A percentile compares a stretch with the other conserved stretches of the same genome.
These are phyloP conservation scores for Aleiodes leptofemur DNA, from an alignment of 2,888 invertebrate genomes.

Conservation along the genomic window DNA sequence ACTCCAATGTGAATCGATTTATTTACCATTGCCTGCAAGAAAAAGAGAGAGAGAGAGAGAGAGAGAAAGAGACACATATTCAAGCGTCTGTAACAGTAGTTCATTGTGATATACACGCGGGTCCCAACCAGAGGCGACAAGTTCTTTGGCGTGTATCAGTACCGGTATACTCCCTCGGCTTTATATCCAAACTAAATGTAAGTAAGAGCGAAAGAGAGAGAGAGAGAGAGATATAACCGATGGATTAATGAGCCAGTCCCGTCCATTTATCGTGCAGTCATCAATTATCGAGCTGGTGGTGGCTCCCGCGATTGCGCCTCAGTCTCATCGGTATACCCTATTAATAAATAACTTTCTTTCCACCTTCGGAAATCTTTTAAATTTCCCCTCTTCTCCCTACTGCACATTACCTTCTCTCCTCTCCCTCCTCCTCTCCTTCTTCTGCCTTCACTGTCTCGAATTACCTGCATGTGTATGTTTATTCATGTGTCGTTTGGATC, in stretches of 20 bases:
- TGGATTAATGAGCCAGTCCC: slow-evolving; percentile 48
- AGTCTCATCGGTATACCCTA: slow-evolving; percentile 37
- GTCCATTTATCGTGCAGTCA: slow-evolving; percentile 47
- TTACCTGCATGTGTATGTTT: background rate
- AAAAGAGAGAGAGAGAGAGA: background rate
- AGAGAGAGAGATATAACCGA: slow-evolving; percentile 26
- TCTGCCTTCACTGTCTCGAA: background rate
- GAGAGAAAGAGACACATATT: background rate
- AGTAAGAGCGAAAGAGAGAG: slow-evolving; percentile 17
- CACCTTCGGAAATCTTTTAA: slow-evolving; percentile 15
- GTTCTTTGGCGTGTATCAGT: slow-evolving; percentile 33
- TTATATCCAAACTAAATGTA: background rate
- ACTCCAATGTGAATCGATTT: background rate
- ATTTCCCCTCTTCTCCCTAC: background rate
- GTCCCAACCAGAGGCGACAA: slow-evolving; percentile 27
- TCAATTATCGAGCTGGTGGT: slow-evolving; percentile 44
- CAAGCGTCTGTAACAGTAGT: slow-evolving; percentile 27
- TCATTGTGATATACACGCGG: slow-evolving; percentile 36
- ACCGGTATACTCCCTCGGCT: slow-evolving; percentile 10
- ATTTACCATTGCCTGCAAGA: background rate
- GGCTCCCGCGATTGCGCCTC: slow-evolving; percentile 37
- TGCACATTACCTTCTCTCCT: background rate
- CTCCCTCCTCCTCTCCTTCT: too few species aligned
- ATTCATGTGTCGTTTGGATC: background rate
- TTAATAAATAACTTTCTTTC: slow-evolving; percentile 39